Percentiles rank a stretch among this genome's conserved stretches.
These are phyloP conservation scores for Odontothrips loti DNA, from an alignment of 2,888 invertebrate genomes.

Conservation along the genomic window DNA sequence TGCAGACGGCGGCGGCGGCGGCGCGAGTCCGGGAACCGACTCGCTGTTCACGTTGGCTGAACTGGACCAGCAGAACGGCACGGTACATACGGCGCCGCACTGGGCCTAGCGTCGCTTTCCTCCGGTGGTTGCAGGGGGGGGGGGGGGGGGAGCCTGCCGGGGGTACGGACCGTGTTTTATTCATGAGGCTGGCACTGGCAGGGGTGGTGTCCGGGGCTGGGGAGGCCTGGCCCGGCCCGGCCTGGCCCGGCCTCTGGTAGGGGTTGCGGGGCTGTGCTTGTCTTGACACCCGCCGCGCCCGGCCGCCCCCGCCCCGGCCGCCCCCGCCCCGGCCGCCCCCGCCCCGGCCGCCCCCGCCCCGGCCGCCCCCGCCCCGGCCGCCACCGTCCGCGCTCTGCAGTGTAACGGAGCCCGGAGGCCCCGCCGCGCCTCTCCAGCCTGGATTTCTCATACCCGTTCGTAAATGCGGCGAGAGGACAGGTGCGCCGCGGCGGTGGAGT, in stretches of 20 bases:
- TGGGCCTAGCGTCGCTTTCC: too few species aligned
- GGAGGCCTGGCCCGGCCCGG: neutral
- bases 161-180: slow-evolving; percentile 5
- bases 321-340: neutral
- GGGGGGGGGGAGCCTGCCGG: neutral
- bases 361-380: neutral
- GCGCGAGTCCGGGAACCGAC: too few species aligned
- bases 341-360: neutral
- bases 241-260: neutral
- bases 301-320: neutral
- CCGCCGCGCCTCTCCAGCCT: too few species aligned
- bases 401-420: too few species aligned
- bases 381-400: too few species aligned
- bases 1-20: too few species aligned
- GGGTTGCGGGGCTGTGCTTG: neutral
- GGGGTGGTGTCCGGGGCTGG: neutral
- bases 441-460: too few species aligned
- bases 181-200: neutral
- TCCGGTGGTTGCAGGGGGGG: neutral
- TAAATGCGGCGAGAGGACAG: too few species aligned
- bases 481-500: too few species aligned
- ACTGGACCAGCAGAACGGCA: too few species aligned
- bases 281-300: neutral
- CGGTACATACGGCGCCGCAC: too few species aligned
- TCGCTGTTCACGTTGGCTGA: too few species aligned